Percentiles rank a stretch among this genome's conserved stretches.
These are phyloP conservation scores for Glossophaga mutica DNA, from an alignment of 2,797 vertebrate genomes.

Conservation along the genomic window DNA sequence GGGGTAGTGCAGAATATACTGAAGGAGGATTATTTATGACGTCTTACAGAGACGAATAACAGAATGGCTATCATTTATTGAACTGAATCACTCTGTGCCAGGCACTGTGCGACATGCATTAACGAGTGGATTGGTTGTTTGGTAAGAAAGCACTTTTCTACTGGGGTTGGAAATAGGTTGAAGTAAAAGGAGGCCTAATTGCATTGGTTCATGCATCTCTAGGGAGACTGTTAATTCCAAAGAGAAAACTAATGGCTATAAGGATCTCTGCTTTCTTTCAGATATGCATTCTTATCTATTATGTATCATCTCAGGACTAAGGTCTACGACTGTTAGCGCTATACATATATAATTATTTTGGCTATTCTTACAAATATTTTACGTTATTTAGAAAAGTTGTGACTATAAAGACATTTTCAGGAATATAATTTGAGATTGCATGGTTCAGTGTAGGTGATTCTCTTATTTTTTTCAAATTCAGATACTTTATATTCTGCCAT, in stretches of 20 bases:
- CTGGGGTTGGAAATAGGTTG: constrained; percentile 23
- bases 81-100: not conserved
- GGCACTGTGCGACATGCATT: not conserved
- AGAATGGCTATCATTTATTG: constrained; percentile 30
- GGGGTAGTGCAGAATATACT: not conserved
- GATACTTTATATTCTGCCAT: constrained; percentile 46
- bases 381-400: constrained; percentile 42
- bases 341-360: constrained; percentile 35
- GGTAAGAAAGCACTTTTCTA: constrained; percentile 47
- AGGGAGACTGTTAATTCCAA: constrained; percentile 21
- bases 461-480: constrained; percentile 64
- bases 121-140: constrained; percentile 48
- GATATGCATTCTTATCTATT: constrained; percentile 32
- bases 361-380: not conserved
- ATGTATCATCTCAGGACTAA: constrained; percentile 6
- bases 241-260: not conserved
- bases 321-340: constrained; percentile 20
- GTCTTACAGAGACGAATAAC: not conserved
- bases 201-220: constrained; percentile 1
- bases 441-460: constrained; percentile 39
- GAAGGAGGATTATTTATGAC: constrained; percentile 19
- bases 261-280: constrained; percentile 50
- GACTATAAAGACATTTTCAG: constrained; percentile 29
- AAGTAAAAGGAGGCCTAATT: constrained; percentile 39
- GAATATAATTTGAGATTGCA: not conserved